Evolutionary conservation across 2,888 invertebrate species (phyloP), one percentile per base, ranked within the genome.

Genomic region (Agrochola circellaris): DNA sequence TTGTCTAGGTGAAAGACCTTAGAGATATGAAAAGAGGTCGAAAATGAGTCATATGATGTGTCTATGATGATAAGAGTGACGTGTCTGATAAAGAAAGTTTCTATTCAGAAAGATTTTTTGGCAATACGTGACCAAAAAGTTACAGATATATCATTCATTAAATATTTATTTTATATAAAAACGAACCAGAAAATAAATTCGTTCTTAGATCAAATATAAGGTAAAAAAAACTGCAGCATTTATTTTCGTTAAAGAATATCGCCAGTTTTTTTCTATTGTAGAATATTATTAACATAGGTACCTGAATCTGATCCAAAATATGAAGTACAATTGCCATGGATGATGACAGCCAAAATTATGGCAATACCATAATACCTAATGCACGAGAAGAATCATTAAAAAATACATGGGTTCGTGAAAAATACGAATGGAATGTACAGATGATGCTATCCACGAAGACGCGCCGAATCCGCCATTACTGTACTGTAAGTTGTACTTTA

Each of bases 1-100:
- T 64, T 26, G 26, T 75, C 60, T 73, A 75, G 66, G 42, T 68
- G 20, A 84, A 61, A 7, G 20, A 58, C 66, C 69, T 77, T 7
- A 17, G 7, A 30, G 1, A 15, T 42, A 9, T 26, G 54, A 60
- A 42, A 61, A 64, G 11, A n/a, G 30, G 34, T 30, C 3, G 9
- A 60, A 75, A 65, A 60, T 54, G 15, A 54, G 34, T 72, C 51
- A 38, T 38, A 7, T 65, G n/a, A 61, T 45, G 23, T 5, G 60
- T 66, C 17, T 34, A 34, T 17, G 51, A 54, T 26, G 13, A 61
- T 13, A 79, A 54, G 30, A 70, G 17, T 56, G 34, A 69, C 15
- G 38, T 26, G n/a, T 26, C 58, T 30, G 30, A n/a, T 15, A 42
- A 60, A 65, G 26, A 26, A 54, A 58, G 11, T 20, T 71, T 58